A percentile compares a stretch with the other conserved stretches of the same genome.
phyloP scores from a whole-genome alignment of 2,888 invertebrate genomes.

The Trileptium ribeirensis region DNA sequence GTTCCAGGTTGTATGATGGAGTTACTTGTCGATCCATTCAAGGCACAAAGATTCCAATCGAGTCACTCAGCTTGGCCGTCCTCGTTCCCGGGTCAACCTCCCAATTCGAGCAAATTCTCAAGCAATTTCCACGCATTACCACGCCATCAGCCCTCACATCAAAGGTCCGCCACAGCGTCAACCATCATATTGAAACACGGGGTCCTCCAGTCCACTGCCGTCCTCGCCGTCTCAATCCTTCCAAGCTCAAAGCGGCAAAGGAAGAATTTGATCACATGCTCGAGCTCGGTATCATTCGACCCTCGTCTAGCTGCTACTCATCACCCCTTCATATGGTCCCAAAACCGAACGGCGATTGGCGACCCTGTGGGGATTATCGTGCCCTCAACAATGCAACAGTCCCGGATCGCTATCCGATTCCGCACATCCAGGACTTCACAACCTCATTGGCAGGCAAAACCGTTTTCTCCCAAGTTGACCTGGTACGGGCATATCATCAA shows the following conservation, averaged over 20 bases:
- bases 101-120: neutral
- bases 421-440: constrained; percentile 8
- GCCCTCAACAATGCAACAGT: neutral
- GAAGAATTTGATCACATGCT: constrained; percentile 1
- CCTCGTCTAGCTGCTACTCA: neutral
- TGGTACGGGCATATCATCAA: neutral
- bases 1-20: neutral
- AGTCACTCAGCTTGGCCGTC: neutral
- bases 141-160: neutral
- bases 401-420: constrained; percentile 11
- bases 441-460: neutral
- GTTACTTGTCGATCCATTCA: neutral
- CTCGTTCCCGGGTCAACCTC: neutral
- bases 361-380: constrained; percentile 15
- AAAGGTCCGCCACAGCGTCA: neutral
- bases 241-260: constrained; percentile 13
- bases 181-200: neutral
- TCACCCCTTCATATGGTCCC: constrained; percentile 14
- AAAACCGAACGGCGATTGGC: constrained; percentile 9
- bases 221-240: neutral
- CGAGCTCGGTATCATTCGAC: constrained; percentile 12
- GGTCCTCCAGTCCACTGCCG: neutral
- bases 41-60: neutral
- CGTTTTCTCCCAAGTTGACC: neutral
- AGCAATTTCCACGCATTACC: neutral